A percentile compares a stretch with the other conserved stretches of the same genome.
Conservation (phyloP, 2,888 invertebrate genomes). For the Apantesis nais region DNA sequence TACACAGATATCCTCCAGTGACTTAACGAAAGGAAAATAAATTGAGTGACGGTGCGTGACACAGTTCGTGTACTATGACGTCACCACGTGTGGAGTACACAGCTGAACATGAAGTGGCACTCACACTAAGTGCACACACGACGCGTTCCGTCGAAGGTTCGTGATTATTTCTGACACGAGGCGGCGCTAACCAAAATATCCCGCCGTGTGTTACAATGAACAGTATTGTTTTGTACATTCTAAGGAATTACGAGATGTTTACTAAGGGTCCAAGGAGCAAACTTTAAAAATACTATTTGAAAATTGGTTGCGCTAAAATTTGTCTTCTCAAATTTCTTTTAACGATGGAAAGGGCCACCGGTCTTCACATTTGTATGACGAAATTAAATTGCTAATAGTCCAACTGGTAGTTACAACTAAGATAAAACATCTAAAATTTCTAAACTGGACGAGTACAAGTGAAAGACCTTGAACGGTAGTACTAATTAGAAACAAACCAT, state of each 20-base stretch:
- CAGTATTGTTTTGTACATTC: background rate
- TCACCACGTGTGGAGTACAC: conserved; percentile 7
- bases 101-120: conserved; percentile 11
- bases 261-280: background rate
- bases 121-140: conserved; percentile 8
- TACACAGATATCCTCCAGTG: conserved; percentile 2
- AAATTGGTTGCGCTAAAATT: background rate
- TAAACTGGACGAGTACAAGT: too few species aligned
- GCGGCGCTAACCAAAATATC: background rate
- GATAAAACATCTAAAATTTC: too few species aligned
- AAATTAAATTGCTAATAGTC: background rate
- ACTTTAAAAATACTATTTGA: background rate
- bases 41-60: conserved; percentile 14
- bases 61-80: conserved; percentile 12
- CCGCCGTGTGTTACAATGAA: conserved; percentile 1
- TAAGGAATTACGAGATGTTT: background rate
- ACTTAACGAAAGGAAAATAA: conserved; percentile 15
- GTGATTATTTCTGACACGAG: background rate
- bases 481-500: background rate
- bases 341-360: background rate
- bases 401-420: background rate
- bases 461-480: background rate
- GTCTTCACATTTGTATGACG: background rate
- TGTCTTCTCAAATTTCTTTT: background rate
- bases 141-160: conserved; percentile 2